Conservation (phyloP, 2,888 invertebrate genomes). For the Orchesellides sinensis region DNA sequence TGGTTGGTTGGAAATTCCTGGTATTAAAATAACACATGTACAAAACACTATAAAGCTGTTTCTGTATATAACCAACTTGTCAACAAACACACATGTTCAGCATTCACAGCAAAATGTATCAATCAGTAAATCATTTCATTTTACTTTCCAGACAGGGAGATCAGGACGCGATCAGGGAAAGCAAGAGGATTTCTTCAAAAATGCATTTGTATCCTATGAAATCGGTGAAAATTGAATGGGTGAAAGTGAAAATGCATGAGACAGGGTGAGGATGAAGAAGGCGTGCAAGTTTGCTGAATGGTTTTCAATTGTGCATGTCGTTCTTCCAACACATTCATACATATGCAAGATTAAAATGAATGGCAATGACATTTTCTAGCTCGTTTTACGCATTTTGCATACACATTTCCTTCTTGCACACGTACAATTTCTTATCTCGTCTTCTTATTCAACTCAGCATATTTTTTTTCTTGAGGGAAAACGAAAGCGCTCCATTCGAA, state of each 20-base stretch:
- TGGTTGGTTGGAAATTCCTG: too few species aligned
- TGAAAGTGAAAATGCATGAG: conserved; percentile 2
- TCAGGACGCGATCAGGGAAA: background rate
- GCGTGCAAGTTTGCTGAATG: background rate
- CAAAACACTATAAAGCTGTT: too few species aligned
- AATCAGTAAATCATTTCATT: conserved; percentile 26
- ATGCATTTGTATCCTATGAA: conserved; percentile 32
- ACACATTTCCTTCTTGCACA: conserved; percentile 13
- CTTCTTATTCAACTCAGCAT: background rate
- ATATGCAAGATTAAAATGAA: conserved; percentile 34
- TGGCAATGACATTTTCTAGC: conserved; percentile 44
- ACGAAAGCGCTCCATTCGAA: too few species aligned
- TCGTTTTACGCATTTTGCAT: conserved; percentile 28
- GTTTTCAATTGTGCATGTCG: background rate
- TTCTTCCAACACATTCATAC: background rate
- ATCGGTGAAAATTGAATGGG: background rate
- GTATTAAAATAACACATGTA: too few species aligned
- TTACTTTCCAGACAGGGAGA: background rate
- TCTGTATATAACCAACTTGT: too few species aligned
- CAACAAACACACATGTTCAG: too few species aligned
- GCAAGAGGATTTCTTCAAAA: background rate
- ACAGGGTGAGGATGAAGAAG: too few species aligned
- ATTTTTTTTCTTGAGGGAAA: background rate
- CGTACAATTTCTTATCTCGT: conserved; percentile 4
- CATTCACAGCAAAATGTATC: too few species aligned